Conservation (phyloP, 2,797 vertebrate species). For the Chromis chromis region DNA sequence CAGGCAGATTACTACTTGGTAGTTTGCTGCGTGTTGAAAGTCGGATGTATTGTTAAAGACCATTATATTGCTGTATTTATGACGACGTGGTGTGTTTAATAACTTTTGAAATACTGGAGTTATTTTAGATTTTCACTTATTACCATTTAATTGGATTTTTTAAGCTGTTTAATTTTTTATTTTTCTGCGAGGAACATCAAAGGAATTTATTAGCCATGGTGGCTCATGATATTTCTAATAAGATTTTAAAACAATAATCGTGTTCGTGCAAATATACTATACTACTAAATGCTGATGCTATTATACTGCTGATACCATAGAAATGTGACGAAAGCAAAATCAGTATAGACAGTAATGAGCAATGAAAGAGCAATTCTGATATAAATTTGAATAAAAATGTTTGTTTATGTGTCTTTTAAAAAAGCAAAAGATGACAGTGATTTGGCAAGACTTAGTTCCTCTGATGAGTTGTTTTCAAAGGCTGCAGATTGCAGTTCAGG, state of each 20-base stretch:
- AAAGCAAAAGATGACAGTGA: too few relatives aligned
- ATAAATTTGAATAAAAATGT: too few relatives aligned
- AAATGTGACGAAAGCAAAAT: too few relatives aligned
- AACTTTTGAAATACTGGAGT: background rate
- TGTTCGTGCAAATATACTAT: background rate
- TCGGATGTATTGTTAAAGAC: too few relatives aligned
- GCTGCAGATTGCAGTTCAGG: constrained; percentile 3
- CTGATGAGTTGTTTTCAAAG: background rate
- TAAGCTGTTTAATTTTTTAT: background rate
- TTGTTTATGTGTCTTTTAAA: too few relatives aligned
- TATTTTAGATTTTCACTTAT: background rate
- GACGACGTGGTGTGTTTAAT: too few relatives aligned
- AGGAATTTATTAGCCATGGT: background rate
- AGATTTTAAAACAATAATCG: background rate
- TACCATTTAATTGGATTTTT: background rate
- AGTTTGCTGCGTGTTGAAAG: background rate
- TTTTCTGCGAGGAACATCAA: background rate
- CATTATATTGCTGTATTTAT: too few relatives aligned
- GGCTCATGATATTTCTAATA: background rate
- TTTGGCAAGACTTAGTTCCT: too few relatives aligned
- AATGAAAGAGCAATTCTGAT: too few relatives aligned
- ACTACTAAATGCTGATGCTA: too few relatives aligned
- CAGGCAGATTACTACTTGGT: background rate
- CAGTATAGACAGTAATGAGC: too few relatives aligned
- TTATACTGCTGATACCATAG: too few relatives aligned